Conservation (phyloP, 2,888 invertebrate species). For the Pyrochroa serraticornis region DNA sequence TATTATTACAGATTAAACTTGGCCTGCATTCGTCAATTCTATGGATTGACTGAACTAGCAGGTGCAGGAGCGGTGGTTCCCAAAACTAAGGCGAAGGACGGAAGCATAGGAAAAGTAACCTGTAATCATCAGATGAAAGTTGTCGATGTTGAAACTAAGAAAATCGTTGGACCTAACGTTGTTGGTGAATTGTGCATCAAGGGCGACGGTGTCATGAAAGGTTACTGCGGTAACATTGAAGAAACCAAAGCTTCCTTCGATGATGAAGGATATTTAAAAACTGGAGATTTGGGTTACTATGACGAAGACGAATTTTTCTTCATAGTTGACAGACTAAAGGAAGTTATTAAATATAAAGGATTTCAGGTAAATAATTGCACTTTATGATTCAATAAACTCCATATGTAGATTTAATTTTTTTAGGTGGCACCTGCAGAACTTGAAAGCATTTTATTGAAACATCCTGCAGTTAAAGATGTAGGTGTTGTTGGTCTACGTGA, state of each 20-base stretch:
- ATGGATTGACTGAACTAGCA: slow-evolving; percentile 8
- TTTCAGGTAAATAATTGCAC: slow-evolving; percentile 70
- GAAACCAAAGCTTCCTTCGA: slow-evolving; percentile 70
- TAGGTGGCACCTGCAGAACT: slow-evolving; percentile 84
- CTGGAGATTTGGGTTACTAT: slow-evolving; percentile 66
- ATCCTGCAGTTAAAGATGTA: slow-evolving; percentile 73
- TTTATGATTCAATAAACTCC: background rate
- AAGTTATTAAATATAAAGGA: slow-evolving; percentile 87
- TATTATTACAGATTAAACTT: no score
- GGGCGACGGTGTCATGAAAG: slow-evolving; percentile 68
- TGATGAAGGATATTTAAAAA: slow-evolving; percentile 73
- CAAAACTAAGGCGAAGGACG: slow-evolving; percentile 58
- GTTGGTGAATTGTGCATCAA: slow-evolving; percentile 83
- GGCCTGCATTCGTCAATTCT: background rate
- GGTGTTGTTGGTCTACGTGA: slow-evolving; percentile 83
- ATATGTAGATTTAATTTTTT: background rate
- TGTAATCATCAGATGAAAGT: slow-evolving; percentile 67
- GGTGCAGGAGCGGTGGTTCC: slow-evolving; percentile 60
- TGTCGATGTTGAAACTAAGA: slow-evolving; percentile 64
- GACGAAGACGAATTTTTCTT: slow-evolving; percentile 76
- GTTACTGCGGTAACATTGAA: slow-evolving; percentile 72
- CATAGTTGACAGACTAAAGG: slow-evolving; percentile 83
- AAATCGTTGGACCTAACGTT: slow-evolving; percentile 64
- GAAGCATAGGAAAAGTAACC: slow-evolving; percentile 68
- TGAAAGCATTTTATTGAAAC: slow-evolving; percentile 75